Evolutionary conservation across 2,113 vertebrate species (phyloP).

Genomic region (Australoheros scitulus): DNA sequence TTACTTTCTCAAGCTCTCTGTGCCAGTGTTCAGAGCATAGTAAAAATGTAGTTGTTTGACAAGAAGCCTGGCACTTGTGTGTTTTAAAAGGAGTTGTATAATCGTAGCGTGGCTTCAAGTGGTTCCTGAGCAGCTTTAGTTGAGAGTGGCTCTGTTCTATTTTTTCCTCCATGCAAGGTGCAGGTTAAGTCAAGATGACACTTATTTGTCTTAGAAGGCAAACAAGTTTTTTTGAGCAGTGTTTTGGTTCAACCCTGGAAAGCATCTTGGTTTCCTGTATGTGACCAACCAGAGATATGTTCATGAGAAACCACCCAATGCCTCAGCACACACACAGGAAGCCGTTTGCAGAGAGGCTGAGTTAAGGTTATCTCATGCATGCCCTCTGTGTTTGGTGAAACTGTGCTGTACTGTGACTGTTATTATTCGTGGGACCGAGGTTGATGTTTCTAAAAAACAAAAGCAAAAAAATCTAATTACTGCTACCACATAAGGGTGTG

Average conservation of each 20-base stretch:
- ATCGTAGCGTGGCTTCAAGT: not conserved
- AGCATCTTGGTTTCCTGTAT: constrained; percentile 61
- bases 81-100: not conserved
- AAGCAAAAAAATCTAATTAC: constrained; percentile 9
- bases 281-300: constrained; percentile 43
- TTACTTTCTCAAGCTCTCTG: not conserved
- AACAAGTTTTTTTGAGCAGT: not conserved
- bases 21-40: not conserved
- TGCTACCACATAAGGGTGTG: not conserved
- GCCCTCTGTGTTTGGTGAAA: constrained; percentile 13
- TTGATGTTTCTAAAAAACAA: not conserved
- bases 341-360: constrained; percentile 29
- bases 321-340: constrained; percentile 45
- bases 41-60: not conserved
- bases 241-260: constrained; percentile 51
- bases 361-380: constrained; percentile 16
- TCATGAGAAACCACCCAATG: constrained; percentile 18
- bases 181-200: constrained; percentile 29
- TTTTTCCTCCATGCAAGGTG: constrained; percentile 25
- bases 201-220: constrained; percentile 23
- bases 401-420: not conserved
- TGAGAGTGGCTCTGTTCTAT: constrained; percentile 16
- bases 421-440: not conserved
- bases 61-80: not conserved
- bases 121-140: constrained; percentile 14